phyloP scores from a whole-genome alignment of 2,113 vertebrate species.

The Otolemur garnettii region DNA sequence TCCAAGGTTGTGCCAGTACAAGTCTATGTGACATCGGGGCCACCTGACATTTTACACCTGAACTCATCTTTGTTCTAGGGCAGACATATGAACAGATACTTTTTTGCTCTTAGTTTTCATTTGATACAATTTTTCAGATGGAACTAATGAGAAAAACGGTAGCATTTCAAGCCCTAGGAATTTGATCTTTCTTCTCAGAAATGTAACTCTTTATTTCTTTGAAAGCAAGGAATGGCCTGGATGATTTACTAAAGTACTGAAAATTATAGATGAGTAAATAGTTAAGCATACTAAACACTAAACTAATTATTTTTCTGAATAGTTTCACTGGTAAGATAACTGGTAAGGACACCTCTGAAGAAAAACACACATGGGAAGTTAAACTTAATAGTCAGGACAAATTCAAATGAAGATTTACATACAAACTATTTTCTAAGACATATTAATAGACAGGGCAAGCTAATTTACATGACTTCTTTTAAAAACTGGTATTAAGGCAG shows the following conservation, averaged over 20 bases:
- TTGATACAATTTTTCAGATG: conserved; percentile 8
- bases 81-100: not conserved
- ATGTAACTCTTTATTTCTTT: not conserved
- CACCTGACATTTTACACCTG: not conserved
- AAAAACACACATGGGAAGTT: not conserved
- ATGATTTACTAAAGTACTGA: not conserved
- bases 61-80: not conserved
- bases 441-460: not conserved
- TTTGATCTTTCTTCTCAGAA: not conserved
- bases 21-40: not conserved
- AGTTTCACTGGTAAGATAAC: not conserved
- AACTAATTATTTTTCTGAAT: not conserved
- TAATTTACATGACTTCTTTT: not conserved
- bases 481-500: not conserved
- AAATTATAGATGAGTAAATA: not conserved
- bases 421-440: conserved; percentile 23
- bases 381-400: not conserved
- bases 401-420: not conserved
- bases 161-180: not conserved
- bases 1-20: not conserved
- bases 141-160: not conserved
- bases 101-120: not conserved
- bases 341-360: not conserved
- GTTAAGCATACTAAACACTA: not conserved
- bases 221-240: not conserved